Percentiles rank a stretch among this genome's conserved stretches.
phyloP scores from a whole-genome alignment of 2,797 vertebrate genomes.

The Balearica regulorum region DNA sequence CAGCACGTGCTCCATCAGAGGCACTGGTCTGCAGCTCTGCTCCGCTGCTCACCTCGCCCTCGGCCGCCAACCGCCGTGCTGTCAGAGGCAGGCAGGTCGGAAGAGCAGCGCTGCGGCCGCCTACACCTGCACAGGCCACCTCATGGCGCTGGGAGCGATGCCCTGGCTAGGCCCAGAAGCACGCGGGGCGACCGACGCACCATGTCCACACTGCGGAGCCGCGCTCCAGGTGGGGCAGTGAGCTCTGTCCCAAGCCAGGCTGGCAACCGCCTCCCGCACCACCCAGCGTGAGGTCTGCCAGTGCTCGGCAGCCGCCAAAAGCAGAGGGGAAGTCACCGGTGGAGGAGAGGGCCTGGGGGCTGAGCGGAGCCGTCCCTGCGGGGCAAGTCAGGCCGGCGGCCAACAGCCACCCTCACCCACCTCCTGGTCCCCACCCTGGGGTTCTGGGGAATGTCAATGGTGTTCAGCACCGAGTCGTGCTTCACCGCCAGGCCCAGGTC shows the following conservation, averaged over 20 bases:
- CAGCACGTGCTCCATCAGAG: not conserved
- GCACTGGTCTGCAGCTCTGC: not conserved
- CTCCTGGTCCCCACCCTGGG: slow-evolving; percentile 95
- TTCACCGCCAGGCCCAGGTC: slow-evolving; percentile 96
- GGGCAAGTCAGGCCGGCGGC: accelerated
- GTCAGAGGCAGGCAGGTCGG: not conserved
- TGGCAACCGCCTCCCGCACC: accelerated
- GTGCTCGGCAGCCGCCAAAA: accelerated
- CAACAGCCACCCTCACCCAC: not conserved
- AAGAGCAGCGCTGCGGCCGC: not conserved
- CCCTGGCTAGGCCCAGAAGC: not conserved
- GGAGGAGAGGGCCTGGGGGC: not conserved
- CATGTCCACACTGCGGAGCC: accelerated
- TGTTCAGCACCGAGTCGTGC: slow-evolving; percentile 88
- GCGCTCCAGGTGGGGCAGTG: accelerated
- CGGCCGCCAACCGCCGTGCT: not conserved
- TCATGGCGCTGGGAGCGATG: not conserved
- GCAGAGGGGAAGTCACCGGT: accelerated
- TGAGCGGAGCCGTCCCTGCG: accelerated
- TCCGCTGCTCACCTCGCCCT: not conserved
- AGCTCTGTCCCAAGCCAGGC: too few species aligned
- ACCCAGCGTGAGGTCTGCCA: accelerated
- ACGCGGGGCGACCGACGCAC: accelerated
- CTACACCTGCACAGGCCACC: too few species aligned
- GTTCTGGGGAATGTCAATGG: slow-evolving; percentile 91